Percentiles rank a stretch among this genome's conserved stretches.
phyloP scores from a whole-genome alignment of 2,797 vertebrate species.

The Sebastes hubbsi region DNA sequence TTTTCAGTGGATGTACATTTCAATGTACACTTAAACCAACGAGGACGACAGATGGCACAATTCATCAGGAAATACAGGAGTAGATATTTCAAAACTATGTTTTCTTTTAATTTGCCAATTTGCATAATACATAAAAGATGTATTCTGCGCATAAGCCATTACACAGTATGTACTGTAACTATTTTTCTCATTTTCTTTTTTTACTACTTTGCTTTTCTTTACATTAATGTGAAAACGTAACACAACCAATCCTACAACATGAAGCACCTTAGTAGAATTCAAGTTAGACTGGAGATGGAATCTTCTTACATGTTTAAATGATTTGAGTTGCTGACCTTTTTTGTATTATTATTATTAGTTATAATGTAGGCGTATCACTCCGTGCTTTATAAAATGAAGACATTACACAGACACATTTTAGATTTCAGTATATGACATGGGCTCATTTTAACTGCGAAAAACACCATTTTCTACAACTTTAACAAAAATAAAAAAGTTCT shows the following conservation, averaged over 20 bases:
- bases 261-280: neutral
- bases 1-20: conserved; percentile 79
- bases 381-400: neutral
- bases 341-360: neutral
- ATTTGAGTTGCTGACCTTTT: neutral
- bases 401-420: neutral
- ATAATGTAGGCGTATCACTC: neutral
- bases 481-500: neutral
- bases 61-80: neutral
- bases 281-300: neutral
- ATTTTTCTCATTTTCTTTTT: too few relatives aligned
- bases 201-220: too few relatives aligned
- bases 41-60: neutral
- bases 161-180: neutral
- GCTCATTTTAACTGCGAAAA: neutral
- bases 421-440: neutral
- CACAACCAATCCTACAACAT: neutral
- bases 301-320: neutral
- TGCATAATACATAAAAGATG: neutral
- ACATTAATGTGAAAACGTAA: neutral
- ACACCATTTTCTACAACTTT: neutral
- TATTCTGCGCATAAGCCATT: neutral
- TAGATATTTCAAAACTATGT: neutral
- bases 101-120: neutral
- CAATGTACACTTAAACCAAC: conserved; percentile 77